Base-by-base conservation (phyloP, 2,113 vertebrate genomes). In the Neolamprologus falcicula region DNA sequence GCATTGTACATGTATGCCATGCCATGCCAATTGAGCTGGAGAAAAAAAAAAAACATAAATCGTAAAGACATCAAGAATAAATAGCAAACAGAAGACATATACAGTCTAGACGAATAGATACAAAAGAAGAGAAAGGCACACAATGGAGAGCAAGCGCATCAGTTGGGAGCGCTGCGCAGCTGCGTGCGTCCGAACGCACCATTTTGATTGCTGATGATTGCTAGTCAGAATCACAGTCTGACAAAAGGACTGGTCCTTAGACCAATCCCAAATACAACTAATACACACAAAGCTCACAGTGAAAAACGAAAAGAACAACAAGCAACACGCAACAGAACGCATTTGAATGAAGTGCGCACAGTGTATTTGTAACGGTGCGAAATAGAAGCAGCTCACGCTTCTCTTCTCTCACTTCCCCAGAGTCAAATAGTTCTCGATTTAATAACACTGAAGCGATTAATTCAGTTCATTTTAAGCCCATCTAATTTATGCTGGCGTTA, bases 171-270 rank as follows among this genome's bases (percentile, higher is more conserved):
- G 6, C 61, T 37, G 4, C 9, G 6, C 33, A 12, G 33, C 10
- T n/a, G 19, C 33, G 12, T 66, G 10, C 19, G 10, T 66, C 61
- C 1, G 6, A 0, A n/a, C 1, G 6, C 2, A n/a, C 0, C 4
- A n/a, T 12, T 12, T 63, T 63, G 59, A 35, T 63, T 63, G 31
- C 3, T n/a, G 31, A 35, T 66, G 31, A 66, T n/a, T 31, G 26
- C 57, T 0, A 12, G 61, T 35, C 61, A 35, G 17, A 63, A 63
- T 7, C 9, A 35, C 31, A 35, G 55, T 59, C 31, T 7, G 4
- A 63, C 3, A 35, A 66, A 35, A 19, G 59, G 16, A 63, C 2
- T 66, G 61, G 61, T 66, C 19, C 61, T 3, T 66, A 66, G 61
- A 63, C 59, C 0, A 0, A 68, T 68, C 11, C 33, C 19, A 66